phyloP scores from a whole-genome alignment of 2,113 vertebrate species.

The Gasterosteus nipponicus region DNA sequence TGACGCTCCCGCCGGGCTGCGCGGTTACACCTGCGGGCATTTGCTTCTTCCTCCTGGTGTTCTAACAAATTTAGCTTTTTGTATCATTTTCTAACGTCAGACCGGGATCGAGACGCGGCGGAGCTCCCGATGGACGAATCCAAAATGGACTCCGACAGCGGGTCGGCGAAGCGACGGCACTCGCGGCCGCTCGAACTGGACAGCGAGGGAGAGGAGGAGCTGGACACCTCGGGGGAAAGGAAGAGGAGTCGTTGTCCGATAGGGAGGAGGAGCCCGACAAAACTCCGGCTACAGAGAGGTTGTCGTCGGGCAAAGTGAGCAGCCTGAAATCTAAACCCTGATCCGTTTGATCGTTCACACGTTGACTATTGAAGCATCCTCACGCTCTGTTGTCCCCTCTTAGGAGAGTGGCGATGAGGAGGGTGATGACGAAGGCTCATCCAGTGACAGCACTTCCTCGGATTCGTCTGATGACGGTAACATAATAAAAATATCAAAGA shows the following conservation, averaged over 20 bases:
- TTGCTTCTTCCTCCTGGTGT: background rate
- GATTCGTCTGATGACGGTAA: conserved; percentile 92
- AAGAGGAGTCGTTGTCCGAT: conserved; percentile 84
- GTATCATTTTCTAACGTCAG: conserved; percentile 30
- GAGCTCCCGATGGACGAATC: conserved; percentile 85
- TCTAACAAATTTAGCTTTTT: background rate
- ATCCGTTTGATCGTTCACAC: background rate
- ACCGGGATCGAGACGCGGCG: conserved; percentile 84
- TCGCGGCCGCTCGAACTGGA: conserved; percentile 90
- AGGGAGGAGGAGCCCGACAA: conserved; percentile 87
- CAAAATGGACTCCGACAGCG: conserved; percentile 86
- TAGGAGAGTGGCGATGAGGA: conserved; percentile 71
- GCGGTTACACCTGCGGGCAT: background rate
- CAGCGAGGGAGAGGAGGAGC: conserved; percentile 95
- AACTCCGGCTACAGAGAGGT: conserved; percentile 71
- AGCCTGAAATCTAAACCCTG: background rate
- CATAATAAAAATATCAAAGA: background rate
- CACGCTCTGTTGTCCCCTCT: background rate
- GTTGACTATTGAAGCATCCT: background rate
- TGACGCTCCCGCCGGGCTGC: conserved; percentile 44
- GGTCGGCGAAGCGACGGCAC: conserved; percentile 83
- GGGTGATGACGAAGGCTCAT: conserved; percentile 75
- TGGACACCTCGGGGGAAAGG: conserved; percentile 88
- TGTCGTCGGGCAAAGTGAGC: conserved; percentile 82
- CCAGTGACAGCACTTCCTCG: conserved; percentile 86